Evolutionary conservation across 2,888 invertebrate genomes (phyloP), one percentile per base, ranked within the genome.

Genomic region (Harpagoxenus sublaevis): DNA sequence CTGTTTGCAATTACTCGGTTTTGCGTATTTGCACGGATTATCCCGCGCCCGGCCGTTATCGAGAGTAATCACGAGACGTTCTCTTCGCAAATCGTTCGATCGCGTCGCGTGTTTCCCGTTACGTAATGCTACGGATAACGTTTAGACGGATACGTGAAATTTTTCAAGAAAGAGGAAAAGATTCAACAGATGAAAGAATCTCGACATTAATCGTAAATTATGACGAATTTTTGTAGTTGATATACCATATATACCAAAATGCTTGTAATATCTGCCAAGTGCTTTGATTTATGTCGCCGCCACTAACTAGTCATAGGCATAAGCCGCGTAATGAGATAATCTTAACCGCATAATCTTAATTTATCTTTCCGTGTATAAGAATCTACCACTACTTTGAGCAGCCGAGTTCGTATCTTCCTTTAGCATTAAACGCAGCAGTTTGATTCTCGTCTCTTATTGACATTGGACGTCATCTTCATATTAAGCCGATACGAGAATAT

Each of bases 11-110:
- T 89, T 91, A 91, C 91, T 88, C 87, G 87, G 77, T 89, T 91
- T 92, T 91, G 78, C 90, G 87, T 92, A 91, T 92, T 92, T 92
- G 89, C 92, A 87, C 92, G 92, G 92, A 92, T 92, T 90, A 92
- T 91, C 91, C 89, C 53, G 31, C 84, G 88, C 65, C 73, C 31
- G 55, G 85, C 35, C 82, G 86, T 91, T 91, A 91, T 91, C 91
- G 88, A 42, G 86, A 74, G 65, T 60, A 60, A 81, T 81, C 79
- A 53, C 51, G 70, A 78, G 53, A 66, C 42, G n/a, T 45, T 84
- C 57, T 82, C 70, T 78, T 82, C 87, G 86, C 88, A 85, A 86
- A 87, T 89, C 85, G 79, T 35, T 31, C 73, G 75, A 55, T 57
- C 65, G 78, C 74, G 39, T 31, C 10, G 66, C 51, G 65, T 68